Conservation (phyloP, 2,113 vertebrate species). For the Neoarius graeffei region DNA sequence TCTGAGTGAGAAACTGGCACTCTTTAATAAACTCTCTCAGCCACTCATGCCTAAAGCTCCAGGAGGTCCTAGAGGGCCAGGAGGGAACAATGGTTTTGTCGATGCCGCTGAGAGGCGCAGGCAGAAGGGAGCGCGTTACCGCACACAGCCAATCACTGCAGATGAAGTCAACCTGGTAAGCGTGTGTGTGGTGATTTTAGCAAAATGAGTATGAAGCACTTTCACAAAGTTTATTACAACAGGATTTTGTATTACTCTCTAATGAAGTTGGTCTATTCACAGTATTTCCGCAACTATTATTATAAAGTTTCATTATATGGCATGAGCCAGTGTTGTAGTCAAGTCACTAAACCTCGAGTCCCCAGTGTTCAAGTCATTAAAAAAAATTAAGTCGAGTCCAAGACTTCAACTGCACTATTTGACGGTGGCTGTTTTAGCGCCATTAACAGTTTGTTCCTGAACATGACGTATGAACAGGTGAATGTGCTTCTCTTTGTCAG, state of each 20-base stretch:
- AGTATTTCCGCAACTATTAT: neutral
- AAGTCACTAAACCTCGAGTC: no score
- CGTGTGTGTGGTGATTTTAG: neutral
- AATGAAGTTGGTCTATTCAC: neutral
- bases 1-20: conserved; percentile 77
- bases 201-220: no score
- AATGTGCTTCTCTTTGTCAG: no score
- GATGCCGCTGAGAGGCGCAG: conserved; percentile 64
- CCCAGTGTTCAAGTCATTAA: no score
- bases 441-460: no score
- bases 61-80: conserved; percentile 38
- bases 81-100: conserved; percentile 19
- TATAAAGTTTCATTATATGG: neutral
- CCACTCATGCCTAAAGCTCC: conserved; percentile 18
- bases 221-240: neutral
- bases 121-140: conserved; percentile 75
- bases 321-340: no score
- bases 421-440: no score
- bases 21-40: conserved; percentile 76
- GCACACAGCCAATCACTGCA: conserved; percentile 77
- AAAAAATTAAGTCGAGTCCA: no score
- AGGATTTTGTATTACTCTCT: neutral
- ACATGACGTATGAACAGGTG: no score
- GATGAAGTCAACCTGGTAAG: conserved; percentile 74
- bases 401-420: no score